Conservation (phyloP, 2,113 vertebrate genomes). For the Thamnophis sirtalis region DNA sequence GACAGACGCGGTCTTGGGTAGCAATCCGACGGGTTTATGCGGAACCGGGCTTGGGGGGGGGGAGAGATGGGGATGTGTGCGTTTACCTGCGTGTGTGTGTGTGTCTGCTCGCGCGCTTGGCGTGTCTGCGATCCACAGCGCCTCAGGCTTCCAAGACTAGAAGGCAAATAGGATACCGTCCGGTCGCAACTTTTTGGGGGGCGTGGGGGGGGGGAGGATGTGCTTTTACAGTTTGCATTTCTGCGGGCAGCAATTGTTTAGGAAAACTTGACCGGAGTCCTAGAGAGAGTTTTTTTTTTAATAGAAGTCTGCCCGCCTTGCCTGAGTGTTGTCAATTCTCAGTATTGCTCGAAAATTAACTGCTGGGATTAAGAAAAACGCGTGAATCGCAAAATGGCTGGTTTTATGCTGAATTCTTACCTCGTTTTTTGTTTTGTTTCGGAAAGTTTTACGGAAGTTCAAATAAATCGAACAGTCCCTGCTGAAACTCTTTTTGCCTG, state of each 20-base stretch:
- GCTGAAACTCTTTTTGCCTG: slow-evolving; percentile 2
- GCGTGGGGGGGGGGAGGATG: not conserved
- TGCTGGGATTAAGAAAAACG: not conserved
- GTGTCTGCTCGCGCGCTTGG: slow-evolving; percentile 18
- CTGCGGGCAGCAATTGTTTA: slow-evolving; percentile 33
- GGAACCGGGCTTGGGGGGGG: not conserved
- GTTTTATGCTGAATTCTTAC: not conserved
- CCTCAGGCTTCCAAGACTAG: slow-evolving; percentile 40
- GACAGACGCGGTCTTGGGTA: slow-evolving; percentile 51
- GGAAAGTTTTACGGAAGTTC: not conserved
- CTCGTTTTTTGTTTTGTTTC: not conserved
- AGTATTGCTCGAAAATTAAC: not conserved
- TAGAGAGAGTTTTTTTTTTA: not conserved
- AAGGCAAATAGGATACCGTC: slow-evolving; percentile 44
- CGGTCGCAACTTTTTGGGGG: slow-evolving; percentile 6
- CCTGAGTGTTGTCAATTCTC: slow-evolving; percentile 3
- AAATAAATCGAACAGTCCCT: not conserved
- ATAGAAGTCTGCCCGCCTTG: not conserved
- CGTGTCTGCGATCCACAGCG: slow-evolving; percentile 11
- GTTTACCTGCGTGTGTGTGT: slow-evolving; percentile 2
- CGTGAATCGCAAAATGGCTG: not conserved
- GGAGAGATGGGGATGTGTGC: not conserved
- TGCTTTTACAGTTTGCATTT: slow-evolving; percentile 51
- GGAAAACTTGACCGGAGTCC: slow-evolving; percentile 34
- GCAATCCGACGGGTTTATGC: not conserved